Base-by-base conservation (phyloP, 2,888 invertebrate species). In the Tromatobia lineatoria region DNA sequence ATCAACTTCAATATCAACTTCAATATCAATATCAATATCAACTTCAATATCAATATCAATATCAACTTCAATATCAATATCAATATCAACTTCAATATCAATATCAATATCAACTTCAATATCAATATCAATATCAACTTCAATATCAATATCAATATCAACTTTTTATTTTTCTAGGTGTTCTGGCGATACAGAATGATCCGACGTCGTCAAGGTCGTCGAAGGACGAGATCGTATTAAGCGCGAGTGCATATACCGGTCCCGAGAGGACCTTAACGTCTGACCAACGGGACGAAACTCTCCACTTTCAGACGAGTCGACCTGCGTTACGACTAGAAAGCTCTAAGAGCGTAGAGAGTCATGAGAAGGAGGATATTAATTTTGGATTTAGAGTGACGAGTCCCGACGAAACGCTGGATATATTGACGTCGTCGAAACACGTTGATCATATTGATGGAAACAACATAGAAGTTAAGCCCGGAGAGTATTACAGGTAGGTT, bases 401-500 rank as follows among this genome's bases (percentile, higher is more conserved):
- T 66, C 87, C 85, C 38, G 90, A 90, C 8, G 90, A 91, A 45
- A 50, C 88, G 3, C 80, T 90, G 13, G 92, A 93, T 54, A 88
- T 88, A 8, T 89, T 88, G n/a, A 88, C 92, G 0, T 91, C 93
- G 0, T 91, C 92, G 42, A 93, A 93, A 70, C 90, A 91, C 82
- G 80, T 93, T 11, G 91, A 93, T 50, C 92, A 92, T 3, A 91
- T 93, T 66, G 91, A 93, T 47, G 92, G 90, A 18, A 93, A 93
- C 67, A 93, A 93, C 71, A 93, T 94, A 75, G 94, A 93, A 86
- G 91, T 91, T 0, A 93, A 90, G 61, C 88, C 92, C 0, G 92
- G 90, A 3, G 92, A 93, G 71, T 93, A 93, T 85, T 92, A 91
- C 82, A 90, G 90, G 93, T 93, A 86, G 73, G 88, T 70, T 10